Conservation (phyloP, 2,797 vertebrate genomes). For the Phataginus tetradactyla region DNA sequence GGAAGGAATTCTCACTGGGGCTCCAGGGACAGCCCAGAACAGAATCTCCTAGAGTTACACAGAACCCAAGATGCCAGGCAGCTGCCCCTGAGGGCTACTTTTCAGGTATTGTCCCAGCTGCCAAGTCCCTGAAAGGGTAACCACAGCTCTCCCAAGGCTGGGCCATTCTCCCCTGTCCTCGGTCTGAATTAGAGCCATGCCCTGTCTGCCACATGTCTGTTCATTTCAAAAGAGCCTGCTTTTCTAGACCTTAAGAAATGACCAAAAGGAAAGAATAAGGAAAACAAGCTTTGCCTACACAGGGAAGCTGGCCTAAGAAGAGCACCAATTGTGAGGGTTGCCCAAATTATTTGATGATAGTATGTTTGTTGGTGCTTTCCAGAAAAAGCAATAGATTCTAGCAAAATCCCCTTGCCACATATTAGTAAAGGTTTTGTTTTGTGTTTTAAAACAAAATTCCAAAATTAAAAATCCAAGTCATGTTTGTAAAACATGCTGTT, state of each 20-base stretch:
- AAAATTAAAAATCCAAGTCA: neutral
- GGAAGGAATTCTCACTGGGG: conserved; percentile 9
- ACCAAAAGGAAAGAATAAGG: neutral
- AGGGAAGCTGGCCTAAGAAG: neutral
- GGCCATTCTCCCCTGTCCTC: neutral
- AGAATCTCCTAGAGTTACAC: conserved; percentile 45
- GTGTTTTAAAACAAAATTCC: neutral
- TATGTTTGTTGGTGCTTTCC: neutral
- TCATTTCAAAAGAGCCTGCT: neutral
- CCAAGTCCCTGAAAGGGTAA: conserved; percentile 1
- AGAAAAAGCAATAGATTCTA: neutral
- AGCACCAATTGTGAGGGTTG: neutral
- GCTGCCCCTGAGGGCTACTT: neutral
- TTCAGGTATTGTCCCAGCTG: conserved; percentile 11
- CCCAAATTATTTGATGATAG: neutral
- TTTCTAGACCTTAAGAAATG: neutral
- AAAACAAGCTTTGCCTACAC: neutral
- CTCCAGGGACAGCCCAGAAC: neutral
- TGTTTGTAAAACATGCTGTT: neutral
- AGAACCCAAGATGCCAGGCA: neutral
- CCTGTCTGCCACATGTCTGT: neutral
- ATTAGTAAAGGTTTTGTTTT: neutral
- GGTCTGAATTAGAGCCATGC: neutral
- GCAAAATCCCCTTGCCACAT: neutral
- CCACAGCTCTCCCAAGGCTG: neutral